These are phyloP conservation scores for Catharus minimus DNA, from an alignment of 2,113 vertebrate species.

Conservation along the genomic window DNA sequence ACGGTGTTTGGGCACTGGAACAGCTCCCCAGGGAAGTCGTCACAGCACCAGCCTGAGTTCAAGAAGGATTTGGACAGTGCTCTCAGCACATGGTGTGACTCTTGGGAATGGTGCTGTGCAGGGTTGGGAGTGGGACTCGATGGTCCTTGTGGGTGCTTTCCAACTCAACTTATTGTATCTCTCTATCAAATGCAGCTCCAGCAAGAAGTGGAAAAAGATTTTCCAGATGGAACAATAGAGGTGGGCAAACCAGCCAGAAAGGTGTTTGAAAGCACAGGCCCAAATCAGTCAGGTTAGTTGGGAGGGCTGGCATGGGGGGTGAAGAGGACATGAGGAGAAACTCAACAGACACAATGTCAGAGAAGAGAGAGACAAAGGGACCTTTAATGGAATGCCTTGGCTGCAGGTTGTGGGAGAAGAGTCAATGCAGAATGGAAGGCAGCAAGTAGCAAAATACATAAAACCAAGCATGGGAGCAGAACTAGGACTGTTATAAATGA, in stretches of 20 bases:
- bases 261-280: neutral
- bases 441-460: neutral
- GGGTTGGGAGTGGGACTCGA: accelerated
- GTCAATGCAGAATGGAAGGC: neutral
- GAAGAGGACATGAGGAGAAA: neutral
- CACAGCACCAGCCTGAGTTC: neutral
- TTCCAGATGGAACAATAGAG: neutral
- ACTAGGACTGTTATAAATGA: neutral
- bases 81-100: neutral
- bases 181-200: neutral
- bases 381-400: neutral
- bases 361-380: neutral
- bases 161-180: neutral
- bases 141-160: neutral
- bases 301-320: neutral
- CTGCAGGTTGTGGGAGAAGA: neutral
- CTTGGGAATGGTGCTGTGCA: neutral
- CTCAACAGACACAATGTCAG: neutral
- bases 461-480: neutral
- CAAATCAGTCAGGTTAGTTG: neutral
- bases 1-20: neutral
- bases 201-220: neutral
- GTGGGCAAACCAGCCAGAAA: neutral
- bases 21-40: neutral
- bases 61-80: neutral